A percentile compares a stretch with the other conserved stretches of the same genome.
Evolutionary conservation across 1,140 invertebrate genomes (phyloP).

Genomic region (Triops longicaudatus): DNA sequence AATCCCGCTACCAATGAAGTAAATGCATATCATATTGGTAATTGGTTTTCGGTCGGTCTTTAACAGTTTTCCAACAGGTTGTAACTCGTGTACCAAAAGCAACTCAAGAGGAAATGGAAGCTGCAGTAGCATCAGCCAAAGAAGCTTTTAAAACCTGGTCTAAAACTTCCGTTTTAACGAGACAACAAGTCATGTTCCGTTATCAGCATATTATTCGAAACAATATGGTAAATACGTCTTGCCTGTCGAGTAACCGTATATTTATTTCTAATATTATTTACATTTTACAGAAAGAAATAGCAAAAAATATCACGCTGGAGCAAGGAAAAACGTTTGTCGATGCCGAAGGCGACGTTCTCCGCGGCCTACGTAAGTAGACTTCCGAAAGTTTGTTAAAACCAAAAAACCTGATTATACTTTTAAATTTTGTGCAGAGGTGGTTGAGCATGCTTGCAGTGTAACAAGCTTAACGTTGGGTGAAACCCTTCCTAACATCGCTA

Average conservation of each 20-base stretch:
- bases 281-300: conserved; percentile 66
- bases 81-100: conserved; percentile 78
- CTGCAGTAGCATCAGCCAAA: conserved; percentile 77
- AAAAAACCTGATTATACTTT: background rate
- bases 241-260: background rate
- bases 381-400: background rate
- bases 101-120: conserved; percentile 83
- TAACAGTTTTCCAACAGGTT: conserved; percentile 42
- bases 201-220: conserved; percentile 67
- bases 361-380: conserved; percentile 78
- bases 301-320: conserved; percentile 85
- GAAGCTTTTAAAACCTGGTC: conserved; percentile 79
- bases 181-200: conserved; percentile 95
- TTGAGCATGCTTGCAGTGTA: conserved; percentile 91
- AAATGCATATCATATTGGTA: background rate
- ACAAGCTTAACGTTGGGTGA: conserved; percentile 87
- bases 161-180: conserved; percentile 79
- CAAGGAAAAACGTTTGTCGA: conserved; percentile 96
- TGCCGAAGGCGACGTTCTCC: conserved; percentile 94
- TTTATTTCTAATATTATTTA: conserved; percentile 27
- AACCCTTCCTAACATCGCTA: conserved; percentile 79
- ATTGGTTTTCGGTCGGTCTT: background rate
- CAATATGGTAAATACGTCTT: conserved; percentile 52
- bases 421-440: conserved; percentile 63
- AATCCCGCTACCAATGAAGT: conserved; percentile 88